Conservation (phyloP, 2,797 vertebrate genomes). For the Stomatorhinus walkeri region DNA sequence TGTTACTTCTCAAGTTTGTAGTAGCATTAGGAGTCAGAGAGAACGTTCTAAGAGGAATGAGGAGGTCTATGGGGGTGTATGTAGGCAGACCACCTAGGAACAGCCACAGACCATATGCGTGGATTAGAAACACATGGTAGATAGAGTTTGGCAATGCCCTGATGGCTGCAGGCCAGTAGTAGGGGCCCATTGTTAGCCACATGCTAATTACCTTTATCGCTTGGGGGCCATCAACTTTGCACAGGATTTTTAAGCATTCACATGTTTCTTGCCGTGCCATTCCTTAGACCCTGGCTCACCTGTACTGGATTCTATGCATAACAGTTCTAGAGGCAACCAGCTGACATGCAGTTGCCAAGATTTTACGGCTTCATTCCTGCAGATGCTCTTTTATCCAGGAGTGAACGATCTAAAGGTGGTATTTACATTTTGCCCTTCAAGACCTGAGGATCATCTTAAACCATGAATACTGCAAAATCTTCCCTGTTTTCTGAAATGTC, state of each 20-base stretch:
- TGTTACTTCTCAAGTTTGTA: neutral
- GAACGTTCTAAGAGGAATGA: neutral
- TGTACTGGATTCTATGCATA: neutral
- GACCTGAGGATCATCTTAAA: neutral
- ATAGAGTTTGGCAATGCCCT: conserved; percentile 21
- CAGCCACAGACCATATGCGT: conserved; percentile 16
- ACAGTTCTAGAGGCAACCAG: neutral
- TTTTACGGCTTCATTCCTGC: neutral
- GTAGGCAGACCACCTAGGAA: conserved; percentile 42
- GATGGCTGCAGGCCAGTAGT: neutral
- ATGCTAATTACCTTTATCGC: neutral
- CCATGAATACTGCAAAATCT: neutral
- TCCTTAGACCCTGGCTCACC: neutral
- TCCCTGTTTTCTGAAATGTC: conserved; percentile 27
- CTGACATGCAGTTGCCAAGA: neutral
- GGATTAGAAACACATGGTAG: conserved; percentile 51
- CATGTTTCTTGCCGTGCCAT: neutral
- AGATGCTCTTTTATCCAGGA: conserved; percentile 31
- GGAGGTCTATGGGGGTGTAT: conserved; percentile 6
- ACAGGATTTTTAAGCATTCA: neutral
- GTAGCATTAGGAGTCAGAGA: conserved; percentile 13
- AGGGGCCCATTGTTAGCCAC: neutral
- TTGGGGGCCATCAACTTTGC: neutral
- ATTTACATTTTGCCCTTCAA: neutral
- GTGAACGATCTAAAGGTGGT: neutral